These are phyloP conservation scores for Fragum fragum DNA, from an alignment of 2,888 invertebrate genomes.

Conservation along the genomic window DNA sequence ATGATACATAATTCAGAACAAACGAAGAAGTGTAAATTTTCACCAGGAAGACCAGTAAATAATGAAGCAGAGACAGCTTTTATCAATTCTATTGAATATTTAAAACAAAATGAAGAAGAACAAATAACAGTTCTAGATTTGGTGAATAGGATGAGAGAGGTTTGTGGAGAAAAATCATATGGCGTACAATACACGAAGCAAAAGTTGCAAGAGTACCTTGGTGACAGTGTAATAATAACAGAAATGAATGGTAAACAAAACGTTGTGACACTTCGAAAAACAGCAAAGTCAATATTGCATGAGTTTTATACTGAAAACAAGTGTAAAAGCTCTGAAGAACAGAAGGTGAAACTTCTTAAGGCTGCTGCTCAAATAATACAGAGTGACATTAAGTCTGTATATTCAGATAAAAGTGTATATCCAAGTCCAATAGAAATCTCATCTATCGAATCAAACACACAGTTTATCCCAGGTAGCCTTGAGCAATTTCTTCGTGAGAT, in stretches of 20 bases:
- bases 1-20: background rate
- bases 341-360: too few relatives aligned
- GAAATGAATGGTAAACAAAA: constrained; percentile 57
- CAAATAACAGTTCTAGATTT: too few relatives aligned
- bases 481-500: too few relatives aligned
- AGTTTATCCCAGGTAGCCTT: too few relatives aligned
- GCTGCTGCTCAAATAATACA: too few relatives aligned
- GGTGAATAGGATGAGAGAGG: constrained; percentile 10
- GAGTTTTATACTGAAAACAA: constrained; percentile 13
- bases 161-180: constrained; percentile 34
- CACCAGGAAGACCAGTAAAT: constrained; percentile 18
- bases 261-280: constrained; percentile 59
- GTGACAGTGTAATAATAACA: constrained; percentile 59
- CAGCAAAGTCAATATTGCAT: constrained; percentile 50
- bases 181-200: constrained; percentile 19
- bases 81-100: background rate
- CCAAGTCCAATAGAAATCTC: too few relatives aligned
- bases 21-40: background rate
- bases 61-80: constrained; percentile 31
- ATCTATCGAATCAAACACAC: too few relatives aligned
- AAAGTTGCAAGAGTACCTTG: constrained; percentile 53
- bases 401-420: too few relatives aligned
- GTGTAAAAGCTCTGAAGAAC: too few relatives aligned
- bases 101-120: too few relatives aligned
- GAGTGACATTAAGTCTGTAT: too few relatives aligned